Evolutionary conservation across 2,797 vertebrate species (phyloP).

Genomic region (Acanthurus lineatus): DNA sequence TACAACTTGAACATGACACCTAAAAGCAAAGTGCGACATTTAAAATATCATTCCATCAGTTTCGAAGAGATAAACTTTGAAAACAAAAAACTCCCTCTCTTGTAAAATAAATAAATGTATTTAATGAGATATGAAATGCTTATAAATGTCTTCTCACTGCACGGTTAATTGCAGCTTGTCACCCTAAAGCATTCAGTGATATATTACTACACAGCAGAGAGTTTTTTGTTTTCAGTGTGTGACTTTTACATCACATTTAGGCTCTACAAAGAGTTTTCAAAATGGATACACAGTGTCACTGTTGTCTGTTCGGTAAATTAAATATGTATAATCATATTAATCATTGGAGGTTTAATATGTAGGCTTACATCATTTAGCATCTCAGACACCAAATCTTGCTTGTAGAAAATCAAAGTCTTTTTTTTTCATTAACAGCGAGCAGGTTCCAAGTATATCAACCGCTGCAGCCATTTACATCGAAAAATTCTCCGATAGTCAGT

Average conservation of each 20-base stretch:
- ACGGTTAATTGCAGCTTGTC: slow-evolving; percentile 86
- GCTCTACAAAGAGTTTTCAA: slow-evolving; percentile 55
- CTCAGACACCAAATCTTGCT: slow-evolving; percentile 32
- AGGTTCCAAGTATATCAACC: slow-evolving; percentile 48
- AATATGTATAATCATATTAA: slow-evolving; percentile 55
- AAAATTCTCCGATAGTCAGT: slow-evolving; percentile 69
- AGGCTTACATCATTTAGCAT: slow-evolving; percentile 41
- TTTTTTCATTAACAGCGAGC: slow-evolving; percentile 34
- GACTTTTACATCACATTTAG: slow-evolving; percentile 62
- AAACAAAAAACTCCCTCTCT: slow-evolving; percentile 59
- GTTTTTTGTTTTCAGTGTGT: slow-evolving; percentile 63
- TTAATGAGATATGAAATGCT: slow-evolving; percentile 86
- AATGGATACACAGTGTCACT: slow-evolving; percentile 58
- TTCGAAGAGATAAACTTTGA: slow-evolving; percentile 60
- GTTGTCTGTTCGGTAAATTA: slow-evolving; percentile 49
- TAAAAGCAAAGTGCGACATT: slow-evolving; percentile 57
- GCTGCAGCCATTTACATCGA: slow-evolving; percentile 54
- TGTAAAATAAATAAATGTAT: slow-evolving; percentile 84
- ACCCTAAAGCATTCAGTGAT: slow-evolving; percentile 84
- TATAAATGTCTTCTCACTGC: slow-evolving; percentile 80
- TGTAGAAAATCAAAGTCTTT: slow-evolving; percentile 49
- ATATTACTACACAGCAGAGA: slow-evolving; percentile 69
- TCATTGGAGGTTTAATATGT: slow-evolving; percentile 57
- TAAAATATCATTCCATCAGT: slow-evolving; percentile 63
- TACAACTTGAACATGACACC: slow-evolving; percentile 43